These are phyloP conservation scores for Dreissena rostriformis DNA, from an alignment of 1,140 invertebrate species.

Conservation along the genomic window DNA sequence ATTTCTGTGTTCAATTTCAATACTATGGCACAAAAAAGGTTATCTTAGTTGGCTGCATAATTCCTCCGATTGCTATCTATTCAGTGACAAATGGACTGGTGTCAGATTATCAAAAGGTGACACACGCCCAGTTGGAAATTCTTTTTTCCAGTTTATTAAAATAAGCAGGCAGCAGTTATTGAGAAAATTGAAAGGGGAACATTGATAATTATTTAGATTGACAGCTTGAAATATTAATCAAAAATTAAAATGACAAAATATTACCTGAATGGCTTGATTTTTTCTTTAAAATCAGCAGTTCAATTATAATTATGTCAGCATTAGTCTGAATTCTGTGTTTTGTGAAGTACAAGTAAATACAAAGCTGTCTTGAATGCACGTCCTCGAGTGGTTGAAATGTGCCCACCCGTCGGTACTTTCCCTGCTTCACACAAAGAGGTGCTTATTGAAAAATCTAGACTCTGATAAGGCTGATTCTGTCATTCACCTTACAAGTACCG, in stretches of 20 bases:
- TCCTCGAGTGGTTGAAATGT: not conserved
- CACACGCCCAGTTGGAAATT: no score
- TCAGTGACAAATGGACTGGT: no score
- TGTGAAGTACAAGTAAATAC: no score
- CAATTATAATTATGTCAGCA: not conserved
- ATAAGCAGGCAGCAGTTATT: no score
- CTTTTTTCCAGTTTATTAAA: no score
- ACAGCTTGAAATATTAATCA: not conserved
- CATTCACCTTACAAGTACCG: not conserved
- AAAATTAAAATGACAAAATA: constrained; percentile 1
- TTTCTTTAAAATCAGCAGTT: not conserved
- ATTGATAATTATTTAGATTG: not conserved
- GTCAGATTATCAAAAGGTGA: no score
- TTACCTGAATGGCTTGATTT: not conserved
- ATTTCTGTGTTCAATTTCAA: no score
- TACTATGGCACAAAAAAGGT: no score
- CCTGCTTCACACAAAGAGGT: not conserved
- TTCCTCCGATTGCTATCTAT: no score
- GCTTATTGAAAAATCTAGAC: not conserved
- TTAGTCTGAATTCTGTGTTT: not conserved
- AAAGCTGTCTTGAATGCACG: no score
- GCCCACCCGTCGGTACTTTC: not conserved
- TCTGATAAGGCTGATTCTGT: not conserved
- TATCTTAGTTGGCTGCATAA: no score
- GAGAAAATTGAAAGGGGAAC: no score